Percentiles rank a stretch among this genome's conserved stretches.
These are phyloP conservation scores for Acrobasis repandana DNA, from an alignment of 2,888 invertebrate genomes.

Conservation along the genomic window DNA sequence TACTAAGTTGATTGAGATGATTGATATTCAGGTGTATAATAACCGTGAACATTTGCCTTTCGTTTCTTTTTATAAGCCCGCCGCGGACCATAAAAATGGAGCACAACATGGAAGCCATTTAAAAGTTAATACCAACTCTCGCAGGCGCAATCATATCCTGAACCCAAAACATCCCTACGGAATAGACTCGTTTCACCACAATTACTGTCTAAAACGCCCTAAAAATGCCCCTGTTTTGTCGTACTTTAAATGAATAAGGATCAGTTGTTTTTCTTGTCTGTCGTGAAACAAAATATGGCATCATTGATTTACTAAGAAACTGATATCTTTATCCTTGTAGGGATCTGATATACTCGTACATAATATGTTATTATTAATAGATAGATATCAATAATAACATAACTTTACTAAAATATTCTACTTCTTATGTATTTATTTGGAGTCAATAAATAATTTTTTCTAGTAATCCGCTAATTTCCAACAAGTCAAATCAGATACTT, in stretches of 20 bases:
- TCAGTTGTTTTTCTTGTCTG: constrained; percentile 1
- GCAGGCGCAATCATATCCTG: constrained; percentile 8
- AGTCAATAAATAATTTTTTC: too few relatives aligned
- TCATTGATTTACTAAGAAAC: neutral
- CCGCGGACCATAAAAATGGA: constrained; percentile 10
- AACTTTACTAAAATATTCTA: too few relatives aligned
- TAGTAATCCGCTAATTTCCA: too few relatives aligned
- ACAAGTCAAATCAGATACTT: too few relatives aligned
- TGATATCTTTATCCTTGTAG: too few relatives aligned
- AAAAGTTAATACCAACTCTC: constrained; percentile 17
- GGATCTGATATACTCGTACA: too few relatives aligned
- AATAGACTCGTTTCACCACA: constrained; percentile 20
- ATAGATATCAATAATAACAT: too few relatives aligned
- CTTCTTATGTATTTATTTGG: too few relatives aligned
- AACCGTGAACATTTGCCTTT: neutral
- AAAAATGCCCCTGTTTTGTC: constrained; percentile 6
- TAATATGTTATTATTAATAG: too few relatives aligned
- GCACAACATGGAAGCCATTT: constrained; percentile 13
- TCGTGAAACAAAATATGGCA: neutral
- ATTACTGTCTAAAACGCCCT: constrained; percentile 14
- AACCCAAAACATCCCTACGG: constrained; percentile 9
- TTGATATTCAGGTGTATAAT: neutral
- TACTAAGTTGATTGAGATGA: neutral
- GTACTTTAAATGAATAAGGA: constrained; percentile 19
- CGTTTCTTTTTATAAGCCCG: constrained; percentile 12